phyloP scores from a whole-genome alignment of 2,888 invertebrate genomes.

The Drosophila mimetica region DNA sequence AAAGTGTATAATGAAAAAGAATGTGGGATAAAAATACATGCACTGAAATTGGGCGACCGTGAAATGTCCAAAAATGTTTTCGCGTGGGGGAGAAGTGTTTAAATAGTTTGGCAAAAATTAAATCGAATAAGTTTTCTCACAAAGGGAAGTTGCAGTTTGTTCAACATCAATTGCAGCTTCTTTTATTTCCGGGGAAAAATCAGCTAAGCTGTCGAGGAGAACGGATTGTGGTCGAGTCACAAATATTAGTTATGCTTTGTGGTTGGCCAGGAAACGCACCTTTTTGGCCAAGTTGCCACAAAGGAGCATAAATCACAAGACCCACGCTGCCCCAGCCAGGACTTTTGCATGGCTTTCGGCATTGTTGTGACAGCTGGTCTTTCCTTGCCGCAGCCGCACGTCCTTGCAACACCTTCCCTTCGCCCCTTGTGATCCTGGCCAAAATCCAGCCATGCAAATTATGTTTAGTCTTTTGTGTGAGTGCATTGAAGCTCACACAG shows the following conservation, averaged over 20 bases:
- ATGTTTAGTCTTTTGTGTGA: slow-evolving; percentile 60
- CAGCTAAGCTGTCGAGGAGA: background rate
- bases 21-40: background rate
- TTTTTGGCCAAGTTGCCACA: slow-evolving; percentile 45
- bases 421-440: slow-evolving; percentile 48
- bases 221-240: background rate
- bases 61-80: slow-evolving; percentile 3
- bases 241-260: slow-evolving; percentile 33
- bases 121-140: background rate
- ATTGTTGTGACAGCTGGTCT: slow-evolving; percentile 64
- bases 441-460: slow-evolving; percentile 55
- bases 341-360: slow-evolving; percentile 3
- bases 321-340: slow-evolving; percentile 45
- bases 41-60: slow-evolving; percentile 6
- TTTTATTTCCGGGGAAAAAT: background rate
- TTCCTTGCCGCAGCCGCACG: slow-evolving; percentile 14
- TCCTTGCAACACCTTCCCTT: slow-evolving; percentile 13
- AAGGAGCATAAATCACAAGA: slow-evolving; percentile 58
- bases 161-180: background rate
- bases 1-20: slow-evolving; percentile 13
- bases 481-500: slow-evolving; percentile 55
- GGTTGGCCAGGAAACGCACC: slow-evolving; percentile 51
- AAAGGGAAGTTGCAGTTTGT: background rate
- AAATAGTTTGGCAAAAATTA: slow-evolving; percentile 9
- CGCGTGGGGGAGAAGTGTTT: background rate